Conservation (phyloP, 2,797 vertebrate species). For the Cossypha dichroa region DNA sequence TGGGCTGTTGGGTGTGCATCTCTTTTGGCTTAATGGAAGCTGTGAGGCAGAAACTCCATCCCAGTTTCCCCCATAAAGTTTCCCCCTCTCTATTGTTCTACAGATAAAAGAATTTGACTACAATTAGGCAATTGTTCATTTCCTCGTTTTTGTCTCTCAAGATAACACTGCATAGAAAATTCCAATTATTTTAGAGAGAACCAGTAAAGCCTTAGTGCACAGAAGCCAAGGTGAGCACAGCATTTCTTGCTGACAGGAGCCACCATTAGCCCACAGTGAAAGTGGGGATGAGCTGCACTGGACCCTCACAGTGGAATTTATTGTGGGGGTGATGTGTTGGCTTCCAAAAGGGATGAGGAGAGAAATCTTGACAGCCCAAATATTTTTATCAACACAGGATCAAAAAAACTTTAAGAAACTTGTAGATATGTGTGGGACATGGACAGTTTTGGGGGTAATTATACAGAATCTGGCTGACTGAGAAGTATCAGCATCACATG, state of each 20-base stretch:
- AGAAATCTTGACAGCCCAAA: not conserved
- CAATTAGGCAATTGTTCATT: not conserved
- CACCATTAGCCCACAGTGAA: not conserved
- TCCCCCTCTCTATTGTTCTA: not conserved
- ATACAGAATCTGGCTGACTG: not conserved
- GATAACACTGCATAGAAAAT: not conserved
- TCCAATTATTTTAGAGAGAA: not conserved
- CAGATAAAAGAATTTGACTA: not conserved
- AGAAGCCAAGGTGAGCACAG: not conserved
- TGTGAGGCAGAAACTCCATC: not conserved
- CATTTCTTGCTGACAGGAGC: not conserved
- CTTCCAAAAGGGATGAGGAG: not conserved
- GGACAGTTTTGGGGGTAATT: not conserved
- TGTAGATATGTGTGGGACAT: not conserved
- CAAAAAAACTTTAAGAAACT: not conserved
- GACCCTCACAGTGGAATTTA: not conserved
- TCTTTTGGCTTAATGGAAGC: not conserved
- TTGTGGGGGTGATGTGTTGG: fast-evolving
- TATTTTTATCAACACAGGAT: not conserved
- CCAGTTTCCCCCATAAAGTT: not conserved
- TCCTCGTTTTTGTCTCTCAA: not conserved
- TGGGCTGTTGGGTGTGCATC: not conserved
- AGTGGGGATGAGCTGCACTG: not conserved
- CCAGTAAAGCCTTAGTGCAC: fast-evolving
- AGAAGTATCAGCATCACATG: not conserved